These are phyloP conservation scores for Corythucha ciliata DNA, from an alignment of 2,888 invertebrate genomes.

Conservation along the genomic window DNA sequence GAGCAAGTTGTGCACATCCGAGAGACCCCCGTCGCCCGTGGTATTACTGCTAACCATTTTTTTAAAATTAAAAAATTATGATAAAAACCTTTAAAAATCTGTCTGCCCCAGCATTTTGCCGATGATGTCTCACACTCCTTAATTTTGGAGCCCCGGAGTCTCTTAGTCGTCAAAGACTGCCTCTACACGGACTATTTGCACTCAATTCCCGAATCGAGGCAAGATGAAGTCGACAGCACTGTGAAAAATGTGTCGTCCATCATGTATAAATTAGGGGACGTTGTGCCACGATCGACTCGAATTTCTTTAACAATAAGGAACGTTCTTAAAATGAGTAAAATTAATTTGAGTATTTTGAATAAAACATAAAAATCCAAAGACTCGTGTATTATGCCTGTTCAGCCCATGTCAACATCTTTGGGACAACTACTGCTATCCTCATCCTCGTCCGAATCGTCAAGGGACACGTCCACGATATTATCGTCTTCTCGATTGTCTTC, in stretches of 20 bases:
- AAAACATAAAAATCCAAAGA: too few species aligned
- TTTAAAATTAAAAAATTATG: neutral
- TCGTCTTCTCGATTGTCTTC: conserved; percentile 49
- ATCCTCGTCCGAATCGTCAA: conserved; percentile 8
- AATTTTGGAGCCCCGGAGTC: conserved; percentile 70
- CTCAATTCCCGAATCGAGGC: conserved; percentile 62
- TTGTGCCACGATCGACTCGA: conserved; percentile 56
- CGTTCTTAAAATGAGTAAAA: conserved; percentile 77
- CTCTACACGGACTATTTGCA: conserved; percentile 80
- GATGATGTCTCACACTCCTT: neutral
- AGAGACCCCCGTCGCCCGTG: too few species aligned
- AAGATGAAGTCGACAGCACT: conserved; percentile 54
- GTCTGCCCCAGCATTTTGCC: neutral
- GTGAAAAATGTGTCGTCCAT: conserved; percentile 59
- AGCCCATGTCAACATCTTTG: too few species aligned
- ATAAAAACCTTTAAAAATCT: neutral
- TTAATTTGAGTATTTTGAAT: conserved; percentile 56
- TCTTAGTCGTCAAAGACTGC: conserved; percentile 71
- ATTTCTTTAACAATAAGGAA: conserved; percentile 86
- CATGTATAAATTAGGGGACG: conserved; percentile 47
- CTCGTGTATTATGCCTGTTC: too few species aligned
- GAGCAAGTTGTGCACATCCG: too few species aligned
- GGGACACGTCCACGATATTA: conserved; percentile 6
- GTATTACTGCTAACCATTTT: too few species aligned
- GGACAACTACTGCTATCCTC: too few species aligned